phyloP scores from a whole-genome alignment of 2,797 vertebrate genomes.

The Malacoraja senta region DNA sequence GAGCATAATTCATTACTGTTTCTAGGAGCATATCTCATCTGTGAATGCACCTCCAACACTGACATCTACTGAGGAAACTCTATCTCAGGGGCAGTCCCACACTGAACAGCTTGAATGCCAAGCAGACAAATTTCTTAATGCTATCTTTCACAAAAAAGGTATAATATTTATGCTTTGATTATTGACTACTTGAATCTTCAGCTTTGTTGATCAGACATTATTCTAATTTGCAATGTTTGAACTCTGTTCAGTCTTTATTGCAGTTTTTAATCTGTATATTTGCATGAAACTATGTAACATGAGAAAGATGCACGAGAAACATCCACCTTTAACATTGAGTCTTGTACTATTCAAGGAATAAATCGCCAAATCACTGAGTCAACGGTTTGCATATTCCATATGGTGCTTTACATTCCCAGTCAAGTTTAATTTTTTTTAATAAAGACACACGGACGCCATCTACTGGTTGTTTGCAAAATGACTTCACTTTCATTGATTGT shows the following conservation, averaged over 20 bases:
- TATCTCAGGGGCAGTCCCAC: constrained; percentile 84
- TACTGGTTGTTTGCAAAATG: not conserved
- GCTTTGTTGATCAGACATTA: not conserved
- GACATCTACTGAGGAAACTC: constrained; percentile 83
- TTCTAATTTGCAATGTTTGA: constrained; percentile 11
- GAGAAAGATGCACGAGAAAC: not conserved
- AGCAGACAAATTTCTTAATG: constrained; percentile 93
- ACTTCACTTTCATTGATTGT: not conserved
- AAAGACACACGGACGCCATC: not conserved
- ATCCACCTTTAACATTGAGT: not conserved
- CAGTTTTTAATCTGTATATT: not conserved
- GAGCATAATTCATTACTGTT: constrained; percentile 40
- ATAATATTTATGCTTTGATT: constrained; percentile 44
- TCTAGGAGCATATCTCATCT: constrained; percentile 74
- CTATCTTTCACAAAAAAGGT: constrained; percentile 98
- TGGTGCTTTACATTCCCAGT: not conserved
- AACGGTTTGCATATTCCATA: not conserved
- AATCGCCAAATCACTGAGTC: not conserved
- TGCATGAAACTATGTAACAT: not conserved
- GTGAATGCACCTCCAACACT: constrained; percentile 68
- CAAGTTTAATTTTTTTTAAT: not conserved
- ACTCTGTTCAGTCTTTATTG: not conserved
- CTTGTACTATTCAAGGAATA: not conserved
- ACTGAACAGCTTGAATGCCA: constrained; percentile 92
- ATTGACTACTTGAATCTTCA: not conserved